Percentiles rank a stretch among this genome's conserved stretches.
Conservation (phyloP, 1,140 invertebrate species). For the Drosophila albomicans region DNA sequence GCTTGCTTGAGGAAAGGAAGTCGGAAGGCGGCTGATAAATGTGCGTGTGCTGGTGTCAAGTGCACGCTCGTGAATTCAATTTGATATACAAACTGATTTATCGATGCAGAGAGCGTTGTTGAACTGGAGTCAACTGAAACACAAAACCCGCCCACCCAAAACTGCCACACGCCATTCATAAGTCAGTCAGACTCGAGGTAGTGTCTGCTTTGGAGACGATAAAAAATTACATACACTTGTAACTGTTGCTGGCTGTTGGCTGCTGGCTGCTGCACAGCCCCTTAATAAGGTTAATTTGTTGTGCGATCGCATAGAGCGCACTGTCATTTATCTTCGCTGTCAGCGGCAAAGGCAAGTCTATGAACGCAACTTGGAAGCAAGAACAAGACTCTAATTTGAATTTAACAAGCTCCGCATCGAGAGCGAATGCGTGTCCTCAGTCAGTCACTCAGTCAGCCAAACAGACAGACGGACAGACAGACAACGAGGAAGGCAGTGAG, state of each 20-base stretch:
- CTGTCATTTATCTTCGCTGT: conserved; percentile 81
- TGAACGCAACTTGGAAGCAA: conserved; percentile 13
- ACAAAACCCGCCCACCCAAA: not conserved
- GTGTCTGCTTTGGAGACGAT: conserved; percentile 64
- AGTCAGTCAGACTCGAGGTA: conserved; percentile 53
- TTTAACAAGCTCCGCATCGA: conserved; percentile 72
- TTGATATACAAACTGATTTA: conserved; percentile 83
- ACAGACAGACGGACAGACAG: conserved; percentile 24
- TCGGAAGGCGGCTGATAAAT: conserved; percentile 63
- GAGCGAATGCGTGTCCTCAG: conserved; percentile 25
- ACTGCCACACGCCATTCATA: conserved; percentile 74
- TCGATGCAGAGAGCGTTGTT: conserved; percentile 50
- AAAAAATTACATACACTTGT: conserved; percentile 84
- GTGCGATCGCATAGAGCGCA: conserved; percentile 70
- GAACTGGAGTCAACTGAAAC: not conserved
- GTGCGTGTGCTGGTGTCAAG: conserved; percentile 78
- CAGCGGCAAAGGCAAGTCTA: conserved; percentile 63
- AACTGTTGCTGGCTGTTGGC: conserved; percentile 58
- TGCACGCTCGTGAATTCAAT: conserved; percentile 81
- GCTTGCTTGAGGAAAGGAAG: not conserved
- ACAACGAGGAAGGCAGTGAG: not conserved
- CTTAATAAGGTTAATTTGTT: conserved; percentile 82
- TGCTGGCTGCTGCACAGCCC: conserved; percentile 28
- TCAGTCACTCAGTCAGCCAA: conserved; percentile 29
- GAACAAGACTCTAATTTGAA: conserved; percentile 76